These are phyloP conservation scores for Scolopax rusticola DNA, from an alignment of 2,797 vertebrate genomes.

Conservation along the genomic window DNA sequence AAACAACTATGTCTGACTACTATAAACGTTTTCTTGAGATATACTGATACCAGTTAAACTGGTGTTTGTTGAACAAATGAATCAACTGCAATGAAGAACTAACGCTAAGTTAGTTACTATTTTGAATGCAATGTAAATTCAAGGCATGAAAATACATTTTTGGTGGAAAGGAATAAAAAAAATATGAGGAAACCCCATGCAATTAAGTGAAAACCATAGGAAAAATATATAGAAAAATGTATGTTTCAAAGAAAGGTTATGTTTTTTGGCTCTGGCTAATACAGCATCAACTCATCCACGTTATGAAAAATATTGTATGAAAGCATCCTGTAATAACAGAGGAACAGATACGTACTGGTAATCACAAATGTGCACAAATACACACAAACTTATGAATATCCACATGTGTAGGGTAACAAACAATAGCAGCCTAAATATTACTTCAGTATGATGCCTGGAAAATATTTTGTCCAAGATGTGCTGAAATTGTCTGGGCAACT, in stretches of 20 bases:
- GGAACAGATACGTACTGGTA: not conserved
- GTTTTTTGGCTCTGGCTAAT: not conserved
- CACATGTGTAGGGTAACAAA: not conserved
- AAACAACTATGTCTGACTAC: not conserved
- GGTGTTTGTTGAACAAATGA: not conserved
- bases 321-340: not conserved
- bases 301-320: constrained; percentile 5
- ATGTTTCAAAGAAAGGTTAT: not conserved
- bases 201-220: not conserved
- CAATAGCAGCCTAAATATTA: not conserved
- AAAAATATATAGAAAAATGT: not conserved
- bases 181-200: not conserved
- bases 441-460: not conserved
- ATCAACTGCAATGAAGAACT: not conserved
- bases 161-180: not conserved
- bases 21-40: not conserved
- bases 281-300: not conserved
- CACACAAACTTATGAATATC: not conserved
- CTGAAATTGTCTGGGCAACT: not conserved
- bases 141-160: not conserved
- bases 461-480: not conserved
- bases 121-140: not conserved
- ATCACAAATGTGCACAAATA: not conserved
- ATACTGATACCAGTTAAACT: not conserved
- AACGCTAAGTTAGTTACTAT: not conserved